Conservation (phyloP, 2,113 vertebrate genomes). For the Saguinus midas region DNA sequence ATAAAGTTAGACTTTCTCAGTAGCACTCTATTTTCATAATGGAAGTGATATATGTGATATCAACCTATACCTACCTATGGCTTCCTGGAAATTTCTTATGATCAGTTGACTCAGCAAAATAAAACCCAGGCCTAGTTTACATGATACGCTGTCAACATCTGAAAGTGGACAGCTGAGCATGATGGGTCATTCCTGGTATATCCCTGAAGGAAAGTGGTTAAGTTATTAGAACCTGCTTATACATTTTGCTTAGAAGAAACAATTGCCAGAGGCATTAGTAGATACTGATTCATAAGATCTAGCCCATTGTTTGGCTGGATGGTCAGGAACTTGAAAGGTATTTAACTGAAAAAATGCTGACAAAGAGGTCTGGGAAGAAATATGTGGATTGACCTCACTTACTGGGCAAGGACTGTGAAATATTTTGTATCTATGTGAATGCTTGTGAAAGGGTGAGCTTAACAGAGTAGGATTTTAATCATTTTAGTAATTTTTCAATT, state of each 20-base stretch:
- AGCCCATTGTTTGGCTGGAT: background rate
- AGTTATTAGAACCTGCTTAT: background rate
- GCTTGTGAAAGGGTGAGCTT: background rate
- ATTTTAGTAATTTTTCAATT: background rate
- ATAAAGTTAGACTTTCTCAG: background rate
- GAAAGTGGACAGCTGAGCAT: background rate
- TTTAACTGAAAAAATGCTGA: background rate
- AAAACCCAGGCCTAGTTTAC: background rate
- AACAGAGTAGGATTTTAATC: background rate
- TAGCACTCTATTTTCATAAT: background rate
- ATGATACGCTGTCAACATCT: background rate
- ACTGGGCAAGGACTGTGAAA: background rate
- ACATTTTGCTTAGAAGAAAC: background rate
- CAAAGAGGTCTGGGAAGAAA: background rate
- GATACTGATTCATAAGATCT: background rate
- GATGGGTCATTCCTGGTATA: background rate
- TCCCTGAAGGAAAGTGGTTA: background rate
- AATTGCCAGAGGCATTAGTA: background rate
- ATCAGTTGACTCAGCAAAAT: background rate
- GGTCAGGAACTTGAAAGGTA: background rate
- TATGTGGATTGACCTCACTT: background rate
- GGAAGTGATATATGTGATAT: background rate
- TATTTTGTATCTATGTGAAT: background rate
- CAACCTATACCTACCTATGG: background rate
- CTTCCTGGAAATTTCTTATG: background rate